phyloP scores from a whole-genome alignment of 2,797 vertebrate species.

The Urocyon cinereoargenteus region DNA sequence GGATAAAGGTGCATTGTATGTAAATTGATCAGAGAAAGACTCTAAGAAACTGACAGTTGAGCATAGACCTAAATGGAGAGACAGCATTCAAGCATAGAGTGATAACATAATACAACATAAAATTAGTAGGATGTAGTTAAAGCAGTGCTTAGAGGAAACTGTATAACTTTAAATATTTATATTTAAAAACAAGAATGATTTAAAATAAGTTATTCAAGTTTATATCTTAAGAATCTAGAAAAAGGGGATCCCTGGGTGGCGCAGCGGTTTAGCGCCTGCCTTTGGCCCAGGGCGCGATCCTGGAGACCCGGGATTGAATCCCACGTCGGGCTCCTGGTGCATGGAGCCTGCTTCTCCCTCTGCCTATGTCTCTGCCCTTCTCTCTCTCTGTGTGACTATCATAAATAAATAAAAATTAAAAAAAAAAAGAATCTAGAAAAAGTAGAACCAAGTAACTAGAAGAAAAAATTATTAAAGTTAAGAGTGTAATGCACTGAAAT shows the following conservation, averaged over 20 bases:
- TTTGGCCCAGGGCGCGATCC: no score
- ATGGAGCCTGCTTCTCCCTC: no score
- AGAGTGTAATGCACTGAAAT: slow-evolving; percentile 9
- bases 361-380: no score
- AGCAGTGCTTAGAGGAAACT: not conserved
- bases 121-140: not conserved
- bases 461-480: not conserved
- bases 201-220: slow-evolving; percentile 24
- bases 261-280: no score
- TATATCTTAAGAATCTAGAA: slow-evolving; percentile 24
- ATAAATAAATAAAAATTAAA: no score
- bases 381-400: no score
- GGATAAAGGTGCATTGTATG: not conserved
- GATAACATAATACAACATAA: slow-evolving; percentile 32
- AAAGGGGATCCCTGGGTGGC: no score
- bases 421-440: slow-evolving; percentile 4
- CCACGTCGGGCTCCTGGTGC: no score
- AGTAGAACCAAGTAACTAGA: not conserved
- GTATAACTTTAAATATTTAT: slow-evolving; percentile 11
- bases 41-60: not conserved
- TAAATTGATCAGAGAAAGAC: not conserved
- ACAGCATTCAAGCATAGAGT: not conserved
- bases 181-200: slow-evolving; percentile 25
- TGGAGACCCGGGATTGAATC: no score
- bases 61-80: not conserved